Base-by-base conservation (phyloP, 1,140 invertebrate species). In the Luehdorfia chinensis region DNA sequence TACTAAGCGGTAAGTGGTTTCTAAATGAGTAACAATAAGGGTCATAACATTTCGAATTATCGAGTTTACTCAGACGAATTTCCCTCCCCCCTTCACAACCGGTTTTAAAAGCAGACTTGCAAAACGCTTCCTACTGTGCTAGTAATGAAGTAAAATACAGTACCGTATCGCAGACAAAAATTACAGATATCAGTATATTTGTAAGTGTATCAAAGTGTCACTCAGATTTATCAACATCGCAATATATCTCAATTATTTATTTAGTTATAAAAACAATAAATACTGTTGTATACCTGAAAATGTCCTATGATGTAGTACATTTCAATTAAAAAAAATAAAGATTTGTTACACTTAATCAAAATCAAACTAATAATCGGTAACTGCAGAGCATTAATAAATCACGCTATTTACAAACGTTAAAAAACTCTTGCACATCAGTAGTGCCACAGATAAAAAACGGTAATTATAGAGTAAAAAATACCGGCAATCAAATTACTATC, bases 31-130 rank as follows among this genome's bases (percentile, higher is more conserved):
- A n/a, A n/a, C n/a, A n/a, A n/a, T n/a, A 47, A 58, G 28, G 45
- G 47, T 47, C 28, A 34, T 31, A 37, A 36, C 27, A 48, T 57
- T 57, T 56, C 51, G 50, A 2, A 28, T 9, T 30, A 47, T 51
- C 52, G 58, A 30, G 36, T 39, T 36, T 9, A 58, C 50, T 49
- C 44, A 59, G 41, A 50, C 61, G 60, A 67, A 61, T 63, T 66
- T 36, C 48, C 47, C 43, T 50, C 50, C 39, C 39, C 37, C 32
- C 37, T 56, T 55, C 49, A 25, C 56, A 83, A 79, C 75, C 74
- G 75, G 76, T 83, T 59, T 65, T 34, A 57, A 60, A 79, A 66
- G 66, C 76, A 66, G 69, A 68, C 75, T 78, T 75, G 75, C 75
- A 67, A 83, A 79, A 75, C 47, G 62, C 59, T 56, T 59, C 66